A percentile compares a stretch with the other conserved stretches of the same genome.
These are phyloP conservation scores for Ranitomeya imitator DNA, from an alignment of 2,113 vertebrate genomes.

Conservation along the genomic window DNA sequence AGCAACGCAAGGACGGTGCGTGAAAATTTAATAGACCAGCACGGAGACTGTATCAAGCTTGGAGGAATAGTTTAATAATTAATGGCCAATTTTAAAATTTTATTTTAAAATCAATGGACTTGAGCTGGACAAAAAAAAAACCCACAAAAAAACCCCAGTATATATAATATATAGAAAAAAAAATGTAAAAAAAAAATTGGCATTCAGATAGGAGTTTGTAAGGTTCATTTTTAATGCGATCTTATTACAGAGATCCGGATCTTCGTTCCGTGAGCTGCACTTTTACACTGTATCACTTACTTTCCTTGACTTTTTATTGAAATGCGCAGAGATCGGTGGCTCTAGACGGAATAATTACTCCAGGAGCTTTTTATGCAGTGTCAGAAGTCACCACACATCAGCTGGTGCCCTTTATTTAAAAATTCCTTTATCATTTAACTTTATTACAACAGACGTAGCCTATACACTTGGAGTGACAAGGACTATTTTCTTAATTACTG, in stretches of 20 bases:
- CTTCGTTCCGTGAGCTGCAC: not conserved
- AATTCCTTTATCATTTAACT: slow-evolving; percentile 71
- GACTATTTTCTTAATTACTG: slow-evolving; percentile 77
- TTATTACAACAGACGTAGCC: slow-evolving; percentile 69
- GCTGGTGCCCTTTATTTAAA: slow-evolving; percentile 61
- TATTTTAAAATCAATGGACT: slow-evolving; percentile 48
- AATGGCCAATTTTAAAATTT: slow-evolving; percentile 13
- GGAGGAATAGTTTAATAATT: slow-evolving; percentile 24
- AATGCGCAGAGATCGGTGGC: not conserved
- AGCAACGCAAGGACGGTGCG: not conserved
- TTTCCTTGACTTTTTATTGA: slow-evolving; percentile 7
- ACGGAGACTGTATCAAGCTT: slow-evolving; percentile 4
- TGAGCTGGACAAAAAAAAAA: not conserved
- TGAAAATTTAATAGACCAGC: slow-evolving; percentile 47
- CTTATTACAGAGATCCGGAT: not conserved
- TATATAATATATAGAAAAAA: not conserved
- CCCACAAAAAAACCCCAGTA: not conserved
- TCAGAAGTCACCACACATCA: slow-evolving; percentile 56
- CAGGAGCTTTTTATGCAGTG: slow-evolving; percentile 26
- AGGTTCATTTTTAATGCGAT: not conserved
- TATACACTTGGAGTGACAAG: slow-evolving; percentile 70
- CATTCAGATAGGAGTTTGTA: slow-evolving; percentile 21
- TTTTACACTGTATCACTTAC: not conserved
- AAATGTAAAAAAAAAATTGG: not conserved
- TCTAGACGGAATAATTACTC: slow-evolving; percentile 55